phyloP scores from a whole-genome alignment of 2,113 vertebrate genomes.

The Microcebus murinus region DNA sequence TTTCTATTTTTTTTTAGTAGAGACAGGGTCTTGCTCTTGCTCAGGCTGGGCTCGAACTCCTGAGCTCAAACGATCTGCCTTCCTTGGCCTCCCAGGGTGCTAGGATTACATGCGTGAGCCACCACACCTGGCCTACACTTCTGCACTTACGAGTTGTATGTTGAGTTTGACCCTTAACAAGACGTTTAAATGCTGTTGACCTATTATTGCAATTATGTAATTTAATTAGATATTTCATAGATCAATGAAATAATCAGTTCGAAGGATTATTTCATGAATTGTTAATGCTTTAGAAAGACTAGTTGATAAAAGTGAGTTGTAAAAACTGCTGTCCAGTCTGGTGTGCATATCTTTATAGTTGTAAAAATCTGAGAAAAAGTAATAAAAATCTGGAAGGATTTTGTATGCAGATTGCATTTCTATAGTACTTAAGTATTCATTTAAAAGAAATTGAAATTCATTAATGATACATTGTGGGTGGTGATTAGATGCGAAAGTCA shows the following conservation, averaged over 20 bases:
- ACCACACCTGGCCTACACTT: no score
- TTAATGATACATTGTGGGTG: neutral
- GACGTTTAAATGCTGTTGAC: neutral
- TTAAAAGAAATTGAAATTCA: constrained; percentile 40
- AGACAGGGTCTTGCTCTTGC: no score
- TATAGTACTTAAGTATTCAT: neutral
- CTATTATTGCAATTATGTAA: neutral
- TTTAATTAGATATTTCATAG: neutral
- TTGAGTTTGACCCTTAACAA: neutral
- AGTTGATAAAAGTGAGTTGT: neutral
- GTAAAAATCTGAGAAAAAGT: neutral
- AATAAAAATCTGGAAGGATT: neutral
- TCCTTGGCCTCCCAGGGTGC: no score
- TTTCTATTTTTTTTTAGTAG: no score
- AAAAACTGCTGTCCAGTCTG: neutral
- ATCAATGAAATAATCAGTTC: neutral
- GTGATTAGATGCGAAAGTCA: constrained; percentile 5
- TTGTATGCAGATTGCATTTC: constrained; percentile 2
- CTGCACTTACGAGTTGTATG: neutral
- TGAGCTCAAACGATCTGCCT: no score
- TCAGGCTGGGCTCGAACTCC: no score
- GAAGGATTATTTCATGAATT: neutral
- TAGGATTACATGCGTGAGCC: no score
- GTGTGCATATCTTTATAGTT: neutral
- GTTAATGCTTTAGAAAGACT: neutral